Percentiles rank a stretch among this genome's conserved stretches.
Conservation (phyloP, 1,140 invertebrate genomes). For the Papilio glaucus region DNA sequence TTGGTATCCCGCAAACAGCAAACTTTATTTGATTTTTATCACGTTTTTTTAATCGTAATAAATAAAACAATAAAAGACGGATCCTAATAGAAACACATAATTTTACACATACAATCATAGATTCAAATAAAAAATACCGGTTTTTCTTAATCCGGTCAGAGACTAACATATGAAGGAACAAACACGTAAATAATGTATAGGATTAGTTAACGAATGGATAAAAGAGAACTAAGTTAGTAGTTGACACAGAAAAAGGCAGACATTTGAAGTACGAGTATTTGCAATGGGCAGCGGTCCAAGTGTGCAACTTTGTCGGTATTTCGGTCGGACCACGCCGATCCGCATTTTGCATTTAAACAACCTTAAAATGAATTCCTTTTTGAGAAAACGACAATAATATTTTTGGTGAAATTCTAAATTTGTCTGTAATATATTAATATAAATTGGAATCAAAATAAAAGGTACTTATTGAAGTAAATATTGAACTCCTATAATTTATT, state of each 20-base stretch:
- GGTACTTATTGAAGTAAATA: too few species aligned
- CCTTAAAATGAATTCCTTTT: constrained; percentile 14
- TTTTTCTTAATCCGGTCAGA: neutral
- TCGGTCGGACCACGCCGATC: constrained; percentile 7
- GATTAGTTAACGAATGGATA: neutral
- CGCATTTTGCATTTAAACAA: constrained; percentile 19
- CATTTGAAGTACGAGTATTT: constrained; percentile 32
- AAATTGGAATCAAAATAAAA: neutral
- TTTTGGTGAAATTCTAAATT: neutral
- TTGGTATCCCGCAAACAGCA: too few species aligned
- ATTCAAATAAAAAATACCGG: neutral
- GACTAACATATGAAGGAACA: neutral
- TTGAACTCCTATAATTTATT: too few species aligned
- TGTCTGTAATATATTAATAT: neutral
- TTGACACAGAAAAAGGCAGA: constrained; percentile 14
- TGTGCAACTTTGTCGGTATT: constrained; percentile 25
- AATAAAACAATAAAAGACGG: too few species aligned
- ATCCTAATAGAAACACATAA: too few species aligned
- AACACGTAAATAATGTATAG: neutral
- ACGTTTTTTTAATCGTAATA: too few species aligned
- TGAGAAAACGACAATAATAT: neutral
- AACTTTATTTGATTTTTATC: too few species aligned
- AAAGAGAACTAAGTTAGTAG: constrained; percentile 12
- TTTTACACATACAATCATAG: neutral
- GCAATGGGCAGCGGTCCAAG: constrained; percentile 11